Conservation (phyloP, 2,888 invertebrate species). For the Diarsia mendica region DNA sequence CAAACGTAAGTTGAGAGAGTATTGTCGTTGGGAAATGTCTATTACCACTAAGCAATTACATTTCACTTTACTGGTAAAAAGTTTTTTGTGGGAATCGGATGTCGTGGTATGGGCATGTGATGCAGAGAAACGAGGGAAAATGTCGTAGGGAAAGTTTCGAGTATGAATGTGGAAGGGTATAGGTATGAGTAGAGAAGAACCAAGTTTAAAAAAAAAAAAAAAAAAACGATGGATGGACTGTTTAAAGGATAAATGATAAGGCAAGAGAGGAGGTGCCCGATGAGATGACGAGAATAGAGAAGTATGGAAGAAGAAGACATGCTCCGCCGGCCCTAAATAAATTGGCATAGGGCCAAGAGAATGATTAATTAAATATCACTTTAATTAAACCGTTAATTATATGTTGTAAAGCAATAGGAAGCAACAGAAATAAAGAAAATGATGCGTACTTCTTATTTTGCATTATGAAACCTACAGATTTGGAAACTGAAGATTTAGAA, state of each 20-base stretch:
- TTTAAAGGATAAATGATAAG: too few relatives aligned
- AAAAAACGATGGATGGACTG: not conserved
- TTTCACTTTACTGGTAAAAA: not conserved
- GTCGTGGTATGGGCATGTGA: not conserved
- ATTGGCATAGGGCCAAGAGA: too few relatives aligned
- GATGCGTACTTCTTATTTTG: not conserved
- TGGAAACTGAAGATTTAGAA: not conserved
- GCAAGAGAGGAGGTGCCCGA: not conserved
- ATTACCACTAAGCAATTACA: not conserved
- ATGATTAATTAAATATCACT: too few relatives aligned
- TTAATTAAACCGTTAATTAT: not conserved
- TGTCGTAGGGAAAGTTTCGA: not conserved
- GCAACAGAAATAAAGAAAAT: not conserved
- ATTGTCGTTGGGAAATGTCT: not conserved
- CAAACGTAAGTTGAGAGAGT: not conserved
- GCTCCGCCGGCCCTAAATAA: too few relatives aligned
- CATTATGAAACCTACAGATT: not conserved
- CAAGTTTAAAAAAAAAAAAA: too few relatives aligned
- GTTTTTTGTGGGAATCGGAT: not conserved
- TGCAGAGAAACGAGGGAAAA: not conserved
- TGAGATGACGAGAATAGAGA: not conserved
- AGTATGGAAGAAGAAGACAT: not conserved
- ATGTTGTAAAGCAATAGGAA: not conserved
- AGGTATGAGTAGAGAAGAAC: not conserved
- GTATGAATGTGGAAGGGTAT: not conserved